phyloP scores from a whole-genome alignment of 2,888 invertebrate species.

The Ennomos erosarius region DNA sequence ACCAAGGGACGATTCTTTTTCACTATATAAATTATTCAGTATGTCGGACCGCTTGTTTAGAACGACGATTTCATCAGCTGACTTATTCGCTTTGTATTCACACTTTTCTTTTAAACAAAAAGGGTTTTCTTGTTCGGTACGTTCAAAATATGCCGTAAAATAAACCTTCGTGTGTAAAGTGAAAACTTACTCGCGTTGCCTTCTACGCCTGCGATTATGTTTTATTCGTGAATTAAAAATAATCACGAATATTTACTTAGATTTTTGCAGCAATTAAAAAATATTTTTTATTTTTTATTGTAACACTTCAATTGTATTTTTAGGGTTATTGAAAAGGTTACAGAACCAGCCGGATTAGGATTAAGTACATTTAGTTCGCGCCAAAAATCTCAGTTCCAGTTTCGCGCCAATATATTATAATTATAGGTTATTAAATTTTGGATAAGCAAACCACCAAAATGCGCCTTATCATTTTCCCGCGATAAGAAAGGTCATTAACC shows the following conservation, averaged over 20 bases:
- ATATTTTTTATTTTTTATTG: too few relatives aligned
- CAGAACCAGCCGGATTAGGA: too few relatives aligned
- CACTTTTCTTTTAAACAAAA: slow-evolving; percentile 34
- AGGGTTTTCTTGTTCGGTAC: slow-evolving; percentile 4
- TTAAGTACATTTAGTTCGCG: too few relatives aligned
- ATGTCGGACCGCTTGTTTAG: slow-evolving; percentile 64
- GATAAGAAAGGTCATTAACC: slow-evolving; percentile 50
- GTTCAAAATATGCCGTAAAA: neutral
- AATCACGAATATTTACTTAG: too few relatives aligned
- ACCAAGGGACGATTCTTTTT: slow-evolving; percentile 59
- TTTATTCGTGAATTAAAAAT: too few relatives aligned
- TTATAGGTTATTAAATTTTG: slow-evolving; percentile 5
- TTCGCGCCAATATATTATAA: slow-evolving; percentile 39
- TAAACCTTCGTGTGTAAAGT: too few relatives aligned
- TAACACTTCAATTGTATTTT: too few relatives aligned
- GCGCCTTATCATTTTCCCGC: slow-evolving; percentile 48
- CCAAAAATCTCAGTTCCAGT: slow-evolving; percentile 1
- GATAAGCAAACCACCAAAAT: slow-evolving; percentile 4
- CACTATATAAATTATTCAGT: slow-evolving; percentile 71
- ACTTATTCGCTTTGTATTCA: slow-evolving; percentile 52
- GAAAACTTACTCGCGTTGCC: too few relatives aligned
- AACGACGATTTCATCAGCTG: slow-evolving; percentile 67
- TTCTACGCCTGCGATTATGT: too few relatives aligned
- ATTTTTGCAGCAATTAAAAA: too few relatives aligned
- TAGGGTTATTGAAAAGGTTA: too few relatives aligned